These are phyloP conservation scores for Trichogramma evanescens DNA, from an alignment of 2,888 invertebrate species.

Conservation along the genomic window DNA sequence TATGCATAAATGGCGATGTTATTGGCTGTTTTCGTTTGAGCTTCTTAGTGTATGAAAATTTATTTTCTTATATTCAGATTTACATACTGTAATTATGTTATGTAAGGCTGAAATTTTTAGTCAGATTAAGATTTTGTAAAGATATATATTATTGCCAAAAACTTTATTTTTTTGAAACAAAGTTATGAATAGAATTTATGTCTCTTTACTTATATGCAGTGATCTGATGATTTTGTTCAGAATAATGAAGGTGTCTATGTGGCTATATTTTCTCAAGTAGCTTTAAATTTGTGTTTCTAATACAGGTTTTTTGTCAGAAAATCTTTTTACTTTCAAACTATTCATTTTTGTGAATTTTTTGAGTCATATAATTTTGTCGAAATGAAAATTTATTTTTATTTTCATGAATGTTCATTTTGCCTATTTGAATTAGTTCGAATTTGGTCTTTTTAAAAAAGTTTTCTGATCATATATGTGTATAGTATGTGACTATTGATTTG, in stretches of 20 bases:
- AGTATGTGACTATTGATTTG: too few species aligned
- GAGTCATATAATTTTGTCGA: neutral
- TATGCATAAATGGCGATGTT: conserved; percentile 20
- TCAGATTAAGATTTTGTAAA: too few species aligned
- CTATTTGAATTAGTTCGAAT: neutral
- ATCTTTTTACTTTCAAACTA: neutral
- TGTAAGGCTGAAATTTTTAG: too few species aligned
- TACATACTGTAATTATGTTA: too few species aligned
- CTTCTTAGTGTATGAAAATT: too few species aligned
- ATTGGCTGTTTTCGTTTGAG: conserved; percentile 15
- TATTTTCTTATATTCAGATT: too few species aligned
- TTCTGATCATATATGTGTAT: neutral
- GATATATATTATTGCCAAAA: too few species aligned
- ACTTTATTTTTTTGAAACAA: too few species aligned
- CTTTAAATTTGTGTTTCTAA: conserved; percentile 9
- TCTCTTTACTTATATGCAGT: too few species aligned
- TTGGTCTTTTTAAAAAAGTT: neutral
- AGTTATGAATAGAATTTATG: too few species aligned
- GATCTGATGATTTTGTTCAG: too few species aligned
- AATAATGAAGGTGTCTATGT: neutral
- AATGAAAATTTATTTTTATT: neutral
- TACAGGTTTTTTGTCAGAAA: neutral
- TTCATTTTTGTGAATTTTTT: neutral
- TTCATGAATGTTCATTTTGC: neutral
- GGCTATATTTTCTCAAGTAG: neutral